phyloP scores from a whole-genome alignment of 2,888 invertebrate genomes.

The Drosophila anceps region DNA sequence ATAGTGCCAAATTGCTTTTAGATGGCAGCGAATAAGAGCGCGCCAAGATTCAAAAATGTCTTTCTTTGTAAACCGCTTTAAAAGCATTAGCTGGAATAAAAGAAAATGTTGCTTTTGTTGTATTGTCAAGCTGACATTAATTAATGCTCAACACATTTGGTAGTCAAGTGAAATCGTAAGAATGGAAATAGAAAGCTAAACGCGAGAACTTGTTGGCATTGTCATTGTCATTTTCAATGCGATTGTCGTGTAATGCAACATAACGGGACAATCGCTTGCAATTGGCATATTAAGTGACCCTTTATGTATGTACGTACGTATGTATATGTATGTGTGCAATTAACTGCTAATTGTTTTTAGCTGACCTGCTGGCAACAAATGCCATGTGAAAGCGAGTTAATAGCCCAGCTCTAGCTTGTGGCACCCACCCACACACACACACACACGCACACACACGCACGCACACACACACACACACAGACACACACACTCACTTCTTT shows the following conservation, averaged over 20 bases:
- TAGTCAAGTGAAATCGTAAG: conserved; percentile 49
- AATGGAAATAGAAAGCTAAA: conserved; percentile 64
- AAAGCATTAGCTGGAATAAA: not conserved
- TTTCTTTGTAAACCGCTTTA: not conserved
- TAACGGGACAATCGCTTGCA: conserved; percentile 51
- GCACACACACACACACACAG: conserved; percentile 31
- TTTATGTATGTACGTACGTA: conserved; percentile 1
- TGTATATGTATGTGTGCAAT: conserved; percentile 25
- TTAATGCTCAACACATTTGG: conserved; percentile 36
- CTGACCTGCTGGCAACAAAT: conserved; percentile 53
- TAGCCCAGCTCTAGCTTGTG: conserved; percentile 6
- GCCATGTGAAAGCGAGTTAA: conserved; percentile 35
- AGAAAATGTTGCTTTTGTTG: not conserved
- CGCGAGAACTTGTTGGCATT: conserved; percentile 39
- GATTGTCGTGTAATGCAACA: conserved; percentile 29
- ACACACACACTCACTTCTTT: conserved; percentile 23
- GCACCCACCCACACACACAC: conserved; percentile 37
- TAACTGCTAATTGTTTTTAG: conserved; percentile 51
- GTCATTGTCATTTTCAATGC: conserved; percentile 38
- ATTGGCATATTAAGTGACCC: conserved; percentile 47
- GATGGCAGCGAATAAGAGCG: conserved; percentile 5
- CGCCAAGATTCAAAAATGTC: conserved; percentile 18
- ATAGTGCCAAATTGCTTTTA: not conserved
- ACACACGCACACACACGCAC: conserved; percentile 19
- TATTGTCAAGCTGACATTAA: conserved; percentile 10